Percentiles rank a stretch among this genome's conserved stretches.
These are phyloP conservation scores for Gasterosteus nipponicus DNA, from an alignment of 2,113 vertebrate genomes.

Conservation along the genomic window DNA sequence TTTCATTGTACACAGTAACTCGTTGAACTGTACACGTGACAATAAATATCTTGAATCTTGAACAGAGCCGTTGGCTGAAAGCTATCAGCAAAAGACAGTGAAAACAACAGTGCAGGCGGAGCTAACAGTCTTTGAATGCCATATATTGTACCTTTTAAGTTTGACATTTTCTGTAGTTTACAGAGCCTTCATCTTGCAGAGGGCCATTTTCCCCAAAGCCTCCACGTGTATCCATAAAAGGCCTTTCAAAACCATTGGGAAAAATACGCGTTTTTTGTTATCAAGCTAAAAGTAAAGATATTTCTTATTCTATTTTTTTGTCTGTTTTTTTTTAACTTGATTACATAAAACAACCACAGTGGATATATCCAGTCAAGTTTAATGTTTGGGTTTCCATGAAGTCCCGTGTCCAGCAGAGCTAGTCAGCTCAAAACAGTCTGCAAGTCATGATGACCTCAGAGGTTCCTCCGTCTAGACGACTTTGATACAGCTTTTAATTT, in stretches of 20 bases:
- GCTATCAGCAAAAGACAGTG: neutral
- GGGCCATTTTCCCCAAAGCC: neutral
- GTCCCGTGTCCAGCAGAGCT: constrained; percentile 68
- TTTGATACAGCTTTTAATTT: constrained; percentile 28
- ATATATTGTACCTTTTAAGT: too few relatives aligned
- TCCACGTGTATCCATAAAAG: neutral
- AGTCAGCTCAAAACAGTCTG: constrained; percentile 73
- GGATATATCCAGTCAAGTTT: constrained; percentile 47
- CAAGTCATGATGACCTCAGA: constrained; percentile 54
- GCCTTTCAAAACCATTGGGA: neutral
- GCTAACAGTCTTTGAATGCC: too few relatives aligned
- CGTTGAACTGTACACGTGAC: too few relatives aligned
- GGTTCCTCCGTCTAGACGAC: constrained; percentile 57
- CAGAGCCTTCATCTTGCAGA: neutral
- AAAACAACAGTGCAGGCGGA: too few relatives aligned
- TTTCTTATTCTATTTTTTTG: constrained; percentile 11
- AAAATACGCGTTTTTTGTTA: neutral
- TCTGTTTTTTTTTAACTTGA: constrained; percentile 17
- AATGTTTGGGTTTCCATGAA: constrained; percentile 76
- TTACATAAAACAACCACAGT: constrained; percentile 60
- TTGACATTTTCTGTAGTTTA: too few relatives aligned
- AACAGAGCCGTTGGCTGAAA: too few relatives aligned
- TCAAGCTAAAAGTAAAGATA: neutral
- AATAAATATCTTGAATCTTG: too few relatives aligned
- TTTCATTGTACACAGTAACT: too few relatives aligned